These are phyloP conservation scores for Cyrtorhinus lividipennis DNA, from an alignment of 1,140 invertebrate species.

Conservation along the genomic window DNA sequence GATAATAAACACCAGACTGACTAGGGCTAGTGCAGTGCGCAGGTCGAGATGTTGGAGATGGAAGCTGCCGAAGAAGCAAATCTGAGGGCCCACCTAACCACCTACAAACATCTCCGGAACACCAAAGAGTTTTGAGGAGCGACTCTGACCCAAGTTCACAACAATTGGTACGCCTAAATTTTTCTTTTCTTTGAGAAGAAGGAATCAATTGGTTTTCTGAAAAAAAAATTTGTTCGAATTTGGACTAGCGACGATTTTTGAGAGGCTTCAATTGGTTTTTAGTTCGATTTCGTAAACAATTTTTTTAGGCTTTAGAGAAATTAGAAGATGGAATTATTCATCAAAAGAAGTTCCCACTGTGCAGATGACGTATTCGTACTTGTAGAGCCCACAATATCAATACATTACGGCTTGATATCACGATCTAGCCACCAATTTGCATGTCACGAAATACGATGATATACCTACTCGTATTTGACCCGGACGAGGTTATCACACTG, in stretches of 20 bases:
- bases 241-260: no score
- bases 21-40: slow-evolving; percentile 35
- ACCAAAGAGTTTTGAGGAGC: slow-evolving; percentile 20
- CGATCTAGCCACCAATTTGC: neutral
- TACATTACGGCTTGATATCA: neutral
- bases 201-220: no score
- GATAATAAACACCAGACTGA: neutral
- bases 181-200: no score
- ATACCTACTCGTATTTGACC: neutral
- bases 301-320: neutral
- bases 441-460: no score
- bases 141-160: slow-evolving; percentile 23
- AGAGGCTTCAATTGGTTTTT: neutral
- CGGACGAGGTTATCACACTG: neutral
- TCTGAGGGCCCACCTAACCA: slow-evolving; percentile 47
- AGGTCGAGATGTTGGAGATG: slow-evolving; percentile 30
- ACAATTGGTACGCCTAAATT: slow-evolving; percentile 20
- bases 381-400: no score
- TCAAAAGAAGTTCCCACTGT: no score
- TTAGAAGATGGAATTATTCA: no score
- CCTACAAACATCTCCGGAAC: slow-evolving; percentile 31
- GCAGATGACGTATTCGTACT: no score
- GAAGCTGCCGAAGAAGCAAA: slow-evolving; percentile 44
- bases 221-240: neutral
- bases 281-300: neutral